phyloP scores from a whole-genome alignment of 2,113 vertebrate genomes.

The Ancistrus triradiatus region DNA sequence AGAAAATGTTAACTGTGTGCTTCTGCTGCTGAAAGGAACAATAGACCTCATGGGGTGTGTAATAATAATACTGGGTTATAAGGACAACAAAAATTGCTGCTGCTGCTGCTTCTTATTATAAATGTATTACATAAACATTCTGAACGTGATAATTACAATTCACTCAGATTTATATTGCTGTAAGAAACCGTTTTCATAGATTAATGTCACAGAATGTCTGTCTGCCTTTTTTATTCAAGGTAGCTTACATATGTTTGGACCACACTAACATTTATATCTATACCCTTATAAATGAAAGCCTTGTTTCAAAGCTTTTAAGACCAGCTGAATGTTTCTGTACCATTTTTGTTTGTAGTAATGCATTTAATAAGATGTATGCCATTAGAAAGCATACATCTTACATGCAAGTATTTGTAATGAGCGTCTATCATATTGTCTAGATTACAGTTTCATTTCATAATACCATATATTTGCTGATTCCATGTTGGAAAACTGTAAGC shows the following conservation, averaged over 20 bases:
- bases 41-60: slow-evolving; percentile 4
- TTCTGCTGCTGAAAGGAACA: slow-evolving; percentile 26
- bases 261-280: slow-evolving; percentile 6
- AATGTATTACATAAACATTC: slow-evolving; percentile 15
- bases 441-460: background rate
- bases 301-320: slow-evolving; percentile 66
- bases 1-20: slow-evolving; percentile 31
- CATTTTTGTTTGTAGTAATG: slow-evolving; percentile 41
- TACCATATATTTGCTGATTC: too few species aligned
- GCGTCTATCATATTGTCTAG: slow-evolving; percentile 1
- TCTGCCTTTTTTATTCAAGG: background rate
- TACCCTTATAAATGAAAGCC: slow-evolving; percentile 49
- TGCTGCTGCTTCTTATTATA: slow-evolving; percentile 26
- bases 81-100: slow-evolving; percentile 1
- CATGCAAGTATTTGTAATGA: too few species aligned
- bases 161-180: slow-evolving; percentile 1
- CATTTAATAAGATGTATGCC: background rate
- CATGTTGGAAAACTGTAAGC: too few species aligned
- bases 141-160: background rate
- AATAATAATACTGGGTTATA: slow-evolving; percentile 25
- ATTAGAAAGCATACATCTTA: background rate
- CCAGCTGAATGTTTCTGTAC: slow-evolving; percentile 64
- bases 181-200: slow-evolving; percentile 5
- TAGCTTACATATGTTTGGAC: background rate
- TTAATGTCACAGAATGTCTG: too few species aligned